These are phyloP conservation scores for Lasioglossum calceatum DNA, from an alignment of 2,888 invertebrate species.

Conservation along the genomic window DNA sequence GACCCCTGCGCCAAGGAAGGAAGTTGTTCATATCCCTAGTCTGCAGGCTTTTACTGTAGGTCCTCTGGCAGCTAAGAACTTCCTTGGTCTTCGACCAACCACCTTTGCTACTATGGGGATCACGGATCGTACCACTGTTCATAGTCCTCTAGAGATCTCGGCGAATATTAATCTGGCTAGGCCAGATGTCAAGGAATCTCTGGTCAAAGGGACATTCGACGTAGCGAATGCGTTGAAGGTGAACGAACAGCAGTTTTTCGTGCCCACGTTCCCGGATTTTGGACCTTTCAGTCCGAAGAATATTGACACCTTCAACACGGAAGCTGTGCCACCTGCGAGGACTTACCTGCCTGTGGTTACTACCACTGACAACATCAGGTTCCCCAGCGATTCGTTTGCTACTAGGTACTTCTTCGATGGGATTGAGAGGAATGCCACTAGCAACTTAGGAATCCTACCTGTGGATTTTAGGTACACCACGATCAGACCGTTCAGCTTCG, in stretches of 20 bases:
- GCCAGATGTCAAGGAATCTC: neutral
- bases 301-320: slow-evolving; percentile 59
- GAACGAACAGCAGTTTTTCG: slow-evolving; percentile 12
- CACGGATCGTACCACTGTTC: slow-evolving; percentile 14
- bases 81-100: slow-evolving; percentile 1
- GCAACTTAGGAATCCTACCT: neutral
- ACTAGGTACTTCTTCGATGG: slow-evolving; percentile 52
- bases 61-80: neutral
- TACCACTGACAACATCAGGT: slow-evolving; percentile 25
- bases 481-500: neutral
- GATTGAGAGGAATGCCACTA: slow-evolving; percentile 34
- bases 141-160: slow-evolving; percentile 30
- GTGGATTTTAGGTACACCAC: slow-evolving; percentile 1
- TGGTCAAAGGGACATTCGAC: neutral
- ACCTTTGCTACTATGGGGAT: slow-evolving; percentile 12
- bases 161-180: slow-evolving; percentile 25
- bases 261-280: slow-evolving; percentile 43
- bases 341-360: slow-evolving; percentile 52
- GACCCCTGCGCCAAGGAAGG: neutral
- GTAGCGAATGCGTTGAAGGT: neutral
- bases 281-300: slow-evolving; percentile 58
- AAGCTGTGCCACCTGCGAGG: slow-evolving; percentile 51
- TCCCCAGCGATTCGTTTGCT: slow-evolving; percentile 41
- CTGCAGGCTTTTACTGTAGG: neutral
- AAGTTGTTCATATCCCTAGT: neutral